These are phyloP conservation scores for Sebastes vulpes DNA, from an alignment of 2,797 vertebrate genomes.

Conservation along the genomic window DNA sequence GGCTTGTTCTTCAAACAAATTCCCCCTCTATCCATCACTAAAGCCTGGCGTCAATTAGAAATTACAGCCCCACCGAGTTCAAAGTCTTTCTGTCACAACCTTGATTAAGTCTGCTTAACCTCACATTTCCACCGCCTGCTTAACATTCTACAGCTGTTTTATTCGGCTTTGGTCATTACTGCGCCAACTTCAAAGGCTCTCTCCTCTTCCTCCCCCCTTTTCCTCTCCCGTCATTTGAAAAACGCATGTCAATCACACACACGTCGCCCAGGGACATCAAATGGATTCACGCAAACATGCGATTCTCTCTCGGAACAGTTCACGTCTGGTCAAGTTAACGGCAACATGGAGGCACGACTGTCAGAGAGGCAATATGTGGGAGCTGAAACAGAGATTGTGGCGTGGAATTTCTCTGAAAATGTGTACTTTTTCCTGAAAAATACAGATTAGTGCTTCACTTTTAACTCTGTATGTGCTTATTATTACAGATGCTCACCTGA, in stretches of 20 bases:
- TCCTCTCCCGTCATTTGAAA: constrained; percentile 80
- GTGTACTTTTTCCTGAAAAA: background rate
- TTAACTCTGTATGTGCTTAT: background rate
- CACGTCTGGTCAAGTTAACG: constrained; percentile 41
- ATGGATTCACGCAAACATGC: constrained; percentile 65
- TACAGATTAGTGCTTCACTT: background rate
- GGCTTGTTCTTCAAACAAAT: constrained; percentile 73
- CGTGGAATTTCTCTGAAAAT: background rate
- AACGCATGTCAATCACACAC: constrained; percentile 84
- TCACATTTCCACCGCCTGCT: constrained; percentile 84
- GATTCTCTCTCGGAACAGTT: constrained; percentile 51
- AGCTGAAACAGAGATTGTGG: background rate
- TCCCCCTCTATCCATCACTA: constrained; percentile 75
- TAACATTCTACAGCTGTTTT: constrained; percentile 88
- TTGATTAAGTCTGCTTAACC: constrained; percentile 86
- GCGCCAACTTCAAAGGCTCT: constrained; percentile 85
- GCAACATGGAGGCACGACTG: constrained; percentile 9
- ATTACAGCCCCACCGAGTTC: constrained; percentile 83
- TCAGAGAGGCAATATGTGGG: background rate
- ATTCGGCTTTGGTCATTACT: constrained; percentile 88
- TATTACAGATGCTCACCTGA: background rate
- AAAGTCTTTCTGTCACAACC: constrained; percentile 84
- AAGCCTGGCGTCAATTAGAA: constrained; percentile 81
- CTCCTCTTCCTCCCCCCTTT: background rate
- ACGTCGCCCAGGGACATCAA: constrained; percentile 68